Conservation (phyloP, 2,888 invertebrate genomes). For the Penaeus monodon region DNA sequence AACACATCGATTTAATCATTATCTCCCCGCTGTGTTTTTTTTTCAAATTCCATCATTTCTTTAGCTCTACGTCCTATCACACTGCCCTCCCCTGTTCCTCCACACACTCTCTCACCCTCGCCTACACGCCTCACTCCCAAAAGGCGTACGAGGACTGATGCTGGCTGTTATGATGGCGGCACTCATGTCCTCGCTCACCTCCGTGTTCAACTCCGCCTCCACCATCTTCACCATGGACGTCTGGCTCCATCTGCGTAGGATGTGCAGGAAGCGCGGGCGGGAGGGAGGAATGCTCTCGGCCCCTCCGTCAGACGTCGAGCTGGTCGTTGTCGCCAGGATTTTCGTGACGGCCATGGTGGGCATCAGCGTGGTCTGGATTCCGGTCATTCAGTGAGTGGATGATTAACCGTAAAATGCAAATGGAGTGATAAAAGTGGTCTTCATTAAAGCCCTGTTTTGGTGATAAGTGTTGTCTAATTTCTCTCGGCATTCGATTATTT, state of each 20-base stretch:
- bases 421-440: too few relatives aligned
- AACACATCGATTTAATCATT: too few relatives aligned
- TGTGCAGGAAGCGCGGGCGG: neutral
- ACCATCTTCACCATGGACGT: constrained; percentile 73
- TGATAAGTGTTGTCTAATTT: too few relatives aligned
- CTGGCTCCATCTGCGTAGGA: constrained; percentile 68
- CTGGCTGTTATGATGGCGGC: constrained; percentile 73
- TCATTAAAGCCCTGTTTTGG: too few relatives aligned
- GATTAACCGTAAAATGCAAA: too few relatives aligned
- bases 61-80: too few relatives aligned
- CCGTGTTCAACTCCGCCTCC: constrained; percentile 72
- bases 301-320: constrained; percentile 67
- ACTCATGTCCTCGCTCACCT: constrained; percentile 72
- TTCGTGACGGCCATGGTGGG: constrained; percentile 68
- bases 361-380: constrained; percentile 71
- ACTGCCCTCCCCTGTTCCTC: too few relatives aligned
- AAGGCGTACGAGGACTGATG: constrained; percentile 71
- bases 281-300: neutral
- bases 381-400: constrained; percentile 71
- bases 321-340: constrained; percentile 66
- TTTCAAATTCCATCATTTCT: too few relatives aligned
- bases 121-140: neutral
- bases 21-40: too few relatives aligned
- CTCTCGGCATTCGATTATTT: too few relatives aligned
- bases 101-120: too few relatives aligned